Evolutionary conservation across 1,140 invertebrate genomes (phyloP).

Genomic region (Drosophila novamexicana): DNA sequence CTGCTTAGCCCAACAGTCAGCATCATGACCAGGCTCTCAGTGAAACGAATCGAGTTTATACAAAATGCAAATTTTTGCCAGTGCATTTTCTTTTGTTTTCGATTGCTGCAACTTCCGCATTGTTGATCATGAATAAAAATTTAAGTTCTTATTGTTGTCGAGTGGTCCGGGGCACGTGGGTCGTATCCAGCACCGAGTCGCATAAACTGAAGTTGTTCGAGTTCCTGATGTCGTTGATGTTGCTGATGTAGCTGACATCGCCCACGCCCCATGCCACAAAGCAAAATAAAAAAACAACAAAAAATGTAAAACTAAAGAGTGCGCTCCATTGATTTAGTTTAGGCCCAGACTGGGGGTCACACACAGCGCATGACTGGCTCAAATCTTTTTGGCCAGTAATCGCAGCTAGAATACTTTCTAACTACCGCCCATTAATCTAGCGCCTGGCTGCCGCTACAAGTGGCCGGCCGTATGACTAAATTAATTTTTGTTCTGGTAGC

Average conservation of each 20-base stretch:
- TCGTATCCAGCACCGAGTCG: constrained; percentile 6
- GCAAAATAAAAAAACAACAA: constrained; percentile 16
- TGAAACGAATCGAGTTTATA: constrained; percentile 38
- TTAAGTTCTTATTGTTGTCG: constrained; percentile 77
- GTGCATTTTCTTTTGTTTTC: constrained; percentile 77
- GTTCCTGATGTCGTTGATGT: constrained; percentile 10
- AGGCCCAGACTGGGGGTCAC: constrained; percentile 17
- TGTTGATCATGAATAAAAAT: constrained; percentile 83
- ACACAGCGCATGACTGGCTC: constrained; percentile 26
- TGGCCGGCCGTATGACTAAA: constrained; percentile 79
- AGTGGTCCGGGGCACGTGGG: constrained; percentile 67
- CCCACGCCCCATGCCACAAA: constrained; percentile 16
- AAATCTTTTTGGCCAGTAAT: constrained; percentile 23
- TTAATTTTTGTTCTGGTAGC: constrained; percentile 80
- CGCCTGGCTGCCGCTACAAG: constrained; percentile 46
- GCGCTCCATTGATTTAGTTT: constrained; percentile 70
- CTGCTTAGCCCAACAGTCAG: constrained; percentile 5
- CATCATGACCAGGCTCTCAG: constrained; percentile 45
- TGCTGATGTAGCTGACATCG: constrained; percentile 31
- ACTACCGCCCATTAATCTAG: constrained; percentile 73
- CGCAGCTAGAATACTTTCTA: constrained; percentile 61
- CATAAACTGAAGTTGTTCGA: constrained; percentile 27
- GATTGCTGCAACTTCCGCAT: constrained; percentile 75
- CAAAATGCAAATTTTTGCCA: constrained; percentile 71
- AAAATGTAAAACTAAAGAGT: constrained; percentile 35